phyloP scores from a whole-genome alignment of 2,797 vertebrate genomes.

The Apogon hyalosoma region DNA sequence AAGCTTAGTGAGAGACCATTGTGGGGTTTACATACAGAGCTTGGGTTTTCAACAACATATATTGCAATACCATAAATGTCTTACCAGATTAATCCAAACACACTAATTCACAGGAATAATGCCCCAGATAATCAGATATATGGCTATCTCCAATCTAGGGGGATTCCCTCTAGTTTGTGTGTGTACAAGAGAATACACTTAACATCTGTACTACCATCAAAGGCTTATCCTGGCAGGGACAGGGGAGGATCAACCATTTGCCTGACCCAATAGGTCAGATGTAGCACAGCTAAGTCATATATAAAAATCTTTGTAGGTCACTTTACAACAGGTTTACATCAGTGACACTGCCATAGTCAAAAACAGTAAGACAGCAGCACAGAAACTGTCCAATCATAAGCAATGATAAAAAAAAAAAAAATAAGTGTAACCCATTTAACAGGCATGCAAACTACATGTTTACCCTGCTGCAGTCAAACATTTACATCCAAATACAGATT shows the following conservation, averaged over 20 bases:
- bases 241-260: constrained; percentile 19
- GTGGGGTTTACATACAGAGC: constrained; percentile 49
- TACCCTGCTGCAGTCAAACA: not conserved
- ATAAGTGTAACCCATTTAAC: not conserved
- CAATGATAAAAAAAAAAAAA: not conserved
- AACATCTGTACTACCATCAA: constrained; percentile 64
- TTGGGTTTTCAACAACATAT: constrained; percentile 53
- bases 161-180: constrained; percentile 54
- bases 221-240: constrained; percentile 44
- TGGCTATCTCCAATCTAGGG: constrained; percentile 40
- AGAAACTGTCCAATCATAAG: not conserved
- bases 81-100: constrained; percentile 73
- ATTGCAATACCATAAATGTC: constrained; percentile 70
- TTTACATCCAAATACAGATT: constrained; percentile 23
- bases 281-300: constrained; percentile 14
- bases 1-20: constrained; percentile 62
- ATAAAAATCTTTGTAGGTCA: constrained; percentile 17
- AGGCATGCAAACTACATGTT: too few species aligned
- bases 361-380: not conserved
- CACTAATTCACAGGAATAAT: constrained; percentile 61
- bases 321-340: not conserved
- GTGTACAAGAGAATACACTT: constrained; percentile 20
- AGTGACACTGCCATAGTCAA: not conserved
- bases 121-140: constrained; percentile 67
- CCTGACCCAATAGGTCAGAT: constrained; percentile 9